phyloP scores from a whole-genome alignment of 2,113 vertebrate species.

The Indri indri region DNA sequence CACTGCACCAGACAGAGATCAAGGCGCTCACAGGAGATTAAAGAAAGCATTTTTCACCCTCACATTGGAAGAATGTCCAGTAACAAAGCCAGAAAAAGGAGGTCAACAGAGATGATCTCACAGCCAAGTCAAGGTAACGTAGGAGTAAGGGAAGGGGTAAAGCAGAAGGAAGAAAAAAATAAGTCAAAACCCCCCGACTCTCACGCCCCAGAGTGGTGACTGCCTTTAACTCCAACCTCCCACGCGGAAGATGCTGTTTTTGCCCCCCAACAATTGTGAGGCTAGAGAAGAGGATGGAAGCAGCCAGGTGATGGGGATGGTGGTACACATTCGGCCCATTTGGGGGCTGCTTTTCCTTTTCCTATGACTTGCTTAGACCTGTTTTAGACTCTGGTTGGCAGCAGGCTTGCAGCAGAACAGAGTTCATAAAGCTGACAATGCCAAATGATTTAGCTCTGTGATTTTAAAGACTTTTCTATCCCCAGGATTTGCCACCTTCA shows the following conservation, averaged over 20 bases:
- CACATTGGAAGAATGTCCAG: not conserved
- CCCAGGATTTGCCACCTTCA: not conserved
- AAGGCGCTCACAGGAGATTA: not conserved
- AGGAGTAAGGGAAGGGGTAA: not conserved
- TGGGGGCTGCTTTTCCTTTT: not conserved
- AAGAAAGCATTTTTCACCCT: constrained; percentile 46
- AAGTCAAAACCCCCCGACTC: not conserved
- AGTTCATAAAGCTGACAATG: not conserved
- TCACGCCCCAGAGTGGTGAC: not conserved
- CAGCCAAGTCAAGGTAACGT: not conserved
- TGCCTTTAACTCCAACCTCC: not conserved
- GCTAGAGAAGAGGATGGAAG: too few relatives aligned
- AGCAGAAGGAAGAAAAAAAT: not conserved
- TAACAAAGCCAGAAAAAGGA: not conserved
- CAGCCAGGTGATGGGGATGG: not conserved
- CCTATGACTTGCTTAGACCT: not conserved
- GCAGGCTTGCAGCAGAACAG: not conserved
- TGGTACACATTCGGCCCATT: not conserved
- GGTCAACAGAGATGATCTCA: not conserved
- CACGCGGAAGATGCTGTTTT: rapidly evolving
- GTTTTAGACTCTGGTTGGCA: not conserved
- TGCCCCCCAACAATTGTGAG: not conserved
- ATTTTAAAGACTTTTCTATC: not conserved
- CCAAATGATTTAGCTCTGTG: not conserved
- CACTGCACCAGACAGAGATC: constrained; percentile 19